A percentile compares a stretch with the other conserved stretches of the same genome.
phyloP scores from a whole-genome alignment of 1,140 invertebrate species.

The Papilio xuthus region DNA sequence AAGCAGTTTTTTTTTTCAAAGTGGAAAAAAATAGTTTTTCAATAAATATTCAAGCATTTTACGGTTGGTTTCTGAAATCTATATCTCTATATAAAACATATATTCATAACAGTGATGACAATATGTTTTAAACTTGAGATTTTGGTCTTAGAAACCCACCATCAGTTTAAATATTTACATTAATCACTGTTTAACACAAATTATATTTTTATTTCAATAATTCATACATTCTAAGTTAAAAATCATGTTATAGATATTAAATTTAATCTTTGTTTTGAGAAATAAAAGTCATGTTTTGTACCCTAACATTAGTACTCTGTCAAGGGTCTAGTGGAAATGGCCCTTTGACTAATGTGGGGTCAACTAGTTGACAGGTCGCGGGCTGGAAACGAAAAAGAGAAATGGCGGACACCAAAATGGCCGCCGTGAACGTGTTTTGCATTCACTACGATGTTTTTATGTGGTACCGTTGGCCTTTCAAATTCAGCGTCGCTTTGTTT shows the following conservation, averaged over 20 bases:
- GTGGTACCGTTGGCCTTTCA: background rate
- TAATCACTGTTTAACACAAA: no score
- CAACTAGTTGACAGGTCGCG: constrained; percentile 44
- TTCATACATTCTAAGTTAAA: background rate
- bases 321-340: constrained; percentile 32
- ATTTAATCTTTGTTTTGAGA: no score
- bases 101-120: no score
- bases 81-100: no score
- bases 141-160: no score
- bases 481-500: constrained; percentile 4
- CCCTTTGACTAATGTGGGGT: constrained; percentile 44
- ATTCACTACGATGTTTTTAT: constrained; percentile 25
- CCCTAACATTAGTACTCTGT: constrained; percentile 32
- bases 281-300: background rate
- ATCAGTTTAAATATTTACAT: no score
- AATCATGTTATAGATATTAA: background rate
- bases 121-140: no score
- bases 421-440: constrained; percentile 35
- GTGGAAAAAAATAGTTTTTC: no score
- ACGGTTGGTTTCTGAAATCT: no score
- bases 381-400: constrained; percentile 41
- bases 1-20: no score
- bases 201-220: no score
- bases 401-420: constrained; percentile 41
- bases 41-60: no score